Evolutionary conservation across 2,113 vertebrate genomes (phyloP).

Genomic region (Catharus fuscescens): DNA sequence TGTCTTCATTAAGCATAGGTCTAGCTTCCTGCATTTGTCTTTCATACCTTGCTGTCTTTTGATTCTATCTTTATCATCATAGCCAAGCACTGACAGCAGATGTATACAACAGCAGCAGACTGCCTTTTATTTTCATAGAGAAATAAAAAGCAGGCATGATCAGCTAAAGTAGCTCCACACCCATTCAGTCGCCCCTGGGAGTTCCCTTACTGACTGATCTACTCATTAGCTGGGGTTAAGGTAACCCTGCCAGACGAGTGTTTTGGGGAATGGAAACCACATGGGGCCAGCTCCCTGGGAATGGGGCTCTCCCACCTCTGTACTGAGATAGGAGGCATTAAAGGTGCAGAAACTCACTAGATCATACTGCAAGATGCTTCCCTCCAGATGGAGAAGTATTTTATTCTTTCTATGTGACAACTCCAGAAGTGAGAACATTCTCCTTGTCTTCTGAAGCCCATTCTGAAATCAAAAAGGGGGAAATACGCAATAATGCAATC

Average conservation of each 20-base stretch:
- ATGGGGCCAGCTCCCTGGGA: not conserved
- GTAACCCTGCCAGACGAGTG: not conserved
- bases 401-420: not conserved
- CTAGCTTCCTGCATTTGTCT: not conserved
- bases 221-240: not conserved
- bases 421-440: not conserved
- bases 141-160: not conserved
- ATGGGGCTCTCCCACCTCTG: not conserved
- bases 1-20: not conserved
- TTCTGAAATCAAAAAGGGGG: not conserved
- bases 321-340: not conserved
- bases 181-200: not conserved
- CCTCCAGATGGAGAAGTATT: not conserved
- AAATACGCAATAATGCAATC: not conserved
- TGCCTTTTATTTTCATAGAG: conserved; percentile 9
- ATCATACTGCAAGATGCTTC: not conserved
- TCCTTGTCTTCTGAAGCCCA: not conserved
- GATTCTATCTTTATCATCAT: not conserved
- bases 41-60: not conserved
- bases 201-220: conserved; percentile 1
- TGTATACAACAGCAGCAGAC: not conserved
- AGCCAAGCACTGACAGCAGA: not conserved
- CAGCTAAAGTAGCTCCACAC: conserved; percentile 5
- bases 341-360: not conserved
- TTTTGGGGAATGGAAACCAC: not conserved